Evolutionary conservation across 2,888 invertebrate genomes (phyloP).

Genomic region (Didymodactylos carnosus): DNA sequence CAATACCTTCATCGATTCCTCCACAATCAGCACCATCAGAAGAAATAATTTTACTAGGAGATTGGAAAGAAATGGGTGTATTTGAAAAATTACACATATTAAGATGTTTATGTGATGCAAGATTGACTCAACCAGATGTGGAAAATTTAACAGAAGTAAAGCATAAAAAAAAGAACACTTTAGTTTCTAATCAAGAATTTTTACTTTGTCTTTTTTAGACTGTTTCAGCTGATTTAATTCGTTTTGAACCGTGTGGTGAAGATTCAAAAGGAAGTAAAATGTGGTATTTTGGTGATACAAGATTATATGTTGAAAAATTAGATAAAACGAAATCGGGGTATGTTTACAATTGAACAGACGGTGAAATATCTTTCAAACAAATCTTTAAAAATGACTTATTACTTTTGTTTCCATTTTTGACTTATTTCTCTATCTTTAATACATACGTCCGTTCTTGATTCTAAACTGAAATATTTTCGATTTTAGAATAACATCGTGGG

Average conservation of each 20-base stretch:
- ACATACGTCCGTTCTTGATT: not conserved
- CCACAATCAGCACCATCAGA: not conserved
- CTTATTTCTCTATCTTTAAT: no score
- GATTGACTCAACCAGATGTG: not conserved
- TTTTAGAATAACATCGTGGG: not conserved
- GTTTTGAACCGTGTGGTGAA: constrained; percentile 9
- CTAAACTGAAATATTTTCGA: not conserved
- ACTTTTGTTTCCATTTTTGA: no score
- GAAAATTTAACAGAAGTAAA: not conserved
- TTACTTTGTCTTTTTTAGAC: not conserved
- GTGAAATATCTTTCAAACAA: no score
- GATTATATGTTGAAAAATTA: constrained; percentile 1
- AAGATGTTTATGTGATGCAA: constrained; percentile 1
- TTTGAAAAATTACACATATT: not conserved
- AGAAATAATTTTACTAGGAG: not conserved
- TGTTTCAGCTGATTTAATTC: constrained; percentile 2
- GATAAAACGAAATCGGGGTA: not conserved
- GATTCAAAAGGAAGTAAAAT: constrained; percentile 7
- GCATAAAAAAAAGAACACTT: not conserved
- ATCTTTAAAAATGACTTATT: no score
- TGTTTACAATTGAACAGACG: no score
- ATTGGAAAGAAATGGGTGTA: not conserved
- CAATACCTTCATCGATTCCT: not conserved
- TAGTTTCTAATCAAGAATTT: not conserved
- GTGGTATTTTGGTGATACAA: constrained; percentile 12